Base-by-base conservation (phyloP, 2,113 vertebrate species). In the Cebidichthys violaceus region DNA sequence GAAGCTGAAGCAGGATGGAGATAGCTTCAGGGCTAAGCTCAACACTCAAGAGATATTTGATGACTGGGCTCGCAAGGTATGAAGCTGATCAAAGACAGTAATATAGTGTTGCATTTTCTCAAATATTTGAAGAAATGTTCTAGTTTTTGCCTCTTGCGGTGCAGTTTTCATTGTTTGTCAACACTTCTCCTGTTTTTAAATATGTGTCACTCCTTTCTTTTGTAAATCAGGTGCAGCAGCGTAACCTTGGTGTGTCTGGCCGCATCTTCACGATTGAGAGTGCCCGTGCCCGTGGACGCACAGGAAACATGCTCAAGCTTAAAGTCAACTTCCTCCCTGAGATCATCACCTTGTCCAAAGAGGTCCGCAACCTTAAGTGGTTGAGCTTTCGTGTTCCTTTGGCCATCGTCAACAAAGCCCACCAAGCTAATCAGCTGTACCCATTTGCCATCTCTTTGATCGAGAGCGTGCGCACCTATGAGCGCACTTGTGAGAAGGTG, bases 31-130 rank as follows among this genome's bases (percentile, higher is more conserved):
- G 18, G 98, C 98, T 92, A 99, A 99, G 87, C 98, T 99, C 68
- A 99, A 99, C 88, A 99, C 98, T 1, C 98, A 99, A 79, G 98
- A 99, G 89, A 99, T 99, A 66, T 99, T 99, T 20, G 98, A 99
- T 24, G 98, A 99, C 86, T 99, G 98, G 98, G 98, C 98, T 1
- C 95, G 98, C 47, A 99, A 99, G 92, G 98, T 98, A 90, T 5
- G 47, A 6, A 60, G 14, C 4, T 29, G 1, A 39, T 74, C 0
- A 50, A 31, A 24, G n/a, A 29, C 4, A 20, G 11, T 17, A 27
- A 43, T 41, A 10, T 50, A 11, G 3, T 64, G 9, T 15, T 5
- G 33, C 7, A 22, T 20, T 52, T 65, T 35, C 1, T 59, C 20
- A 22, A n/a, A 31, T n/a, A 39, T 15, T 47, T 11, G 0, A 61